Conservation (phyloP, 2,888 invertebrate genomes). For the Eutolmus rufibarbis region DNA sequence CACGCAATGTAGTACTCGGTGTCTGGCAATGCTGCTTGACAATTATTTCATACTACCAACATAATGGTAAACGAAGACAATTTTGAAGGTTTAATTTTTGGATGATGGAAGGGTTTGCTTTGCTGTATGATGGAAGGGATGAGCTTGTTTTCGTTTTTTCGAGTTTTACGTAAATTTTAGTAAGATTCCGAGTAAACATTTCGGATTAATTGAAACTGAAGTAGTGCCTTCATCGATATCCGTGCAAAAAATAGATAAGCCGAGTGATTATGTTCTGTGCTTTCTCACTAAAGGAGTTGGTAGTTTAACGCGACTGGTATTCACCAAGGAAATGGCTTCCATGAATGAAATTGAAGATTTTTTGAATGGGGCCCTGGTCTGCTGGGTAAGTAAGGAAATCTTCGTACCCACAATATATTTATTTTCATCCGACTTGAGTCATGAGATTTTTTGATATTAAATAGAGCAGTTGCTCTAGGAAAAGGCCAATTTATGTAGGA, state of each 20-base stretch:
- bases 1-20: not conserved
- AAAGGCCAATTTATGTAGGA: not conserved
- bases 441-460: not conserved
- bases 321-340: constrained; percentile 54
- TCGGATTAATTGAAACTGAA: not conserved
- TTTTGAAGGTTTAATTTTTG: not conserved
- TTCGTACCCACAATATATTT: not conserved
- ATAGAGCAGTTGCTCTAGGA: not conserved
- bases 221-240: not conserved
- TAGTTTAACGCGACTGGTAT: not conserved
- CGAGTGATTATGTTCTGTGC: not conserved
- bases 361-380: constrained; percentile 81
- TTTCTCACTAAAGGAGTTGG: not conserved
- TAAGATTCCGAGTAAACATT: not conserved
- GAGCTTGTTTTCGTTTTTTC: not conserved
- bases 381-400: constrained; percentile 74
- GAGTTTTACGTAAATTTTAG: not conserved
- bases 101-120: not conserved
- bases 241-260: not conserved
- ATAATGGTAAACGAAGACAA: not conserved
- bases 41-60: not conserved
- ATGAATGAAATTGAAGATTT: constrained; percentile 82
- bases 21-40: not conserved
- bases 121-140: not conserved
- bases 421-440: not conserved